Evolutionary conservation across 2,888 invertebrate species (phyloP), one percentile per base, ranked within the genome.

Genomic region (Alcis repandata): DNA sequence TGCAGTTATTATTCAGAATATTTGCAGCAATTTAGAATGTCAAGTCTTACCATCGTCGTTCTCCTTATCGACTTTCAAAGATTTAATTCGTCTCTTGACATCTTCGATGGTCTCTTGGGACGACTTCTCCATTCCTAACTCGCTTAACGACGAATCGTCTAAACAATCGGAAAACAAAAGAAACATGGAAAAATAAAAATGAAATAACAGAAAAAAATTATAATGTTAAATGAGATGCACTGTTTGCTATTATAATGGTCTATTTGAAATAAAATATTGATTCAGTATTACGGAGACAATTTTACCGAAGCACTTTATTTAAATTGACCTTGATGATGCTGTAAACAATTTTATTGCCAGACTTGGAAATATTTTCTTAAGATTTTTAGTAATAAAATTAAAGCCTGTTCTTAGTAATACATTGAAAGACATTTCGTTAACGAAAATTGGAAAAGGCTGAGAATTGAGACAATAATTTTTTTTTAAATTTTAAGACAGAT

Each of bases 11-110:
- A 27, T 36, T 10, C 10, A 13, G 17, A 45, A 2, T 19, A 40
- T 43, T 43, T 49, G 2, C 63, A 65, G 48, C 62, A 59, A 66
- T 43, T 43, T 46, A 45, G n/a, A 41, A 48, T 36, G 33, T 73
- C 64, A 71, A 71, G 65, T 78, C 89, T 93, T 92, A 93, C 93
- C 93, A 71, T 93, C 92, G 27, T 92, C 91, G 59, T 92, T 91
- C 46, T 91, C 92, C 79, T 88, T 86, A 84, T 91, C 93, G 65
- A 91, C 89, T 88, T 91, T 93, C 69, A 93, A 85, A 2, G 92
- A 92, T 61, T 91, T 90, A 78, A 93, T 92, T 77, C 90, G 78
- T 79, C 88, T 82, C 86, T 92, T 93, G 75, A 78, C 92, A 70
- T 92, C 92, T 52, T 91, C 91, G 58, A 93, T 93, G 1, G 89